Evolutionary conservation across 2,113 vertebrate genomes (phyloP).

Genomic region (Microcebus murinus): DNA sequence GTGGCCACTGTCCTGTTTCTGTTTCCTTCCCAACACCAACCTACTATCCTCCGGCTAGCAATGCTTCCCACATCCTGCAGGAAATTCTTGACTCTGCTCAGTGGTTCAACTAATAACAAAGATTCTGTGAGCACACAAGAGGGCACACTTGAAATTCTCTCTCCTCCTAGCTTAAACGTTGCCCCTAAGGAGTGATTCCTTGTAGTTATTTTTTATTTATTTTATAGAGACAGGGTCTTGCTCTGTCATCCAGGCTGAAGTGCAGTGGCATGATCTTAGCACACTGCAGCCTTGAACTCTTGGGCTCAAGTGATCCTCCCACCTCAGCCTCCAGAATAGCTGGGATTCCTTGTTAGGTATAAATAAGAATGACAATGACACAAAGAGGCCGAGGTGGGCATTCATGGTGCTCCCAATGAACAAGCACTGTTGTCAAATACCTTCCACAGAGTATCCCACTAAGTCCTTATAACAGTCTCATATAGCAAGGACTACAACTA

Average conservation of each 20-base stretch:
- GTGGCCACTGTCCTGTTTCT: not conserved
- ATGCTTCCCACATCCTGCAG: not conserved
- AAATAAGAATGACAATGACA: not conserved
- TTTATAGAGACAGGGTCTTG: too few relatives aligned
- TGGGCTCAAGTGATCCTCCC: too few relatives aligned
- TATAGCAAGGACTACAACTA: not conserved
- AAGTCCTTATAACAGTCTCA: not conserved
- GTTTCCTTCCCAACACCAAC: not conserved
- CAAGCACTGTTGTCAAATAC: not conserved
- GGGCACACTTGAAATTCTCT: not conserved
- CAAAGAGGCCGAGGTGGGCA: not conserved
- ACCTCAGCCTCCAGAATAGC: too few relatives aligned
- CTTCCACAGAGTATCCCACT: not conserved
- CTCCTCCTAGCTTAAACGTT: not conserved
- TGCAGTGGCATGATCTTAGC: too few relatives aligned
- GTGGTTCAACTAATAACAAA: not conserved
- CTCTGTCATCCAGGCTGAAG: too few relatives aligned
- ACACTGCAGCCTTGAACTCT: too few relatives aligned
- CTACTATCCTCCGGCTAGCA: not conserved
- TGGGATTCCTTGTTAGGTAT: not conserved
- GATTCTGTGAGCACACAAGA: not conserved
- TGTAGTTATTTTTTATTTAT: not conserved
- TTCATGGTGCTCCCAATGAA: not conserved
- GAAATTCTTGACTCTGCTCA: not conserved
- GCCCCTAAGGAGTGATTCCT: not conserved